Evolutionary conservation across 2,888 invertebrate genomes (phyloP), one percentile per base, ranked within the genome.

Genomic region (Quadriops clusia): DNA sequence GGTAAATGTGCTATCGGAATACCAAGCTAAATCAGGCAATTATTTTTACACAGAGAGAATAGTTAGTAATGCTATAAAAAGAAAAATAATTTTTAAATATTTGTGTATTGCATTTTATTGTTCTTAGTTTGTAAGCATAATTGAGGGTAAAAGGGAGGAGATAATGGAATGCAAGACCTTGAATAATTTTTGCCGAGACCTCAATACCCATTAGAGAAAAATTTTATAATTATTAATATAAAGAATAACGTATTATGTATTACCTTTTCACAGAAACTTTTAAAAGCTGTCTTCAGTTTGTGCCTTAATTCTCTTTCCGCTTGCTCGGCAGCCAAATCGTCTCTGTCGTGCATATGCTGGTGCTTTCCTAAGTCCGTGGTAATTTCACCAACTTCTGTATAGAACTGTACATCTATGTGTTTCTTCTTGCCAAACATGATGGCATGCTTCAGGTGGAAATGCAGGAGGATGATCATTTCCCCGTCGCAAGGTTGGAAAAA

Each of bases 401-500:
- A 99, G 65, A 99, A 98, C 59, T 99, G 97, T 4, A 98, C 95
- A 64, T 98, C 97, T 1, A 89, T 77, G 49, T 98, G 97, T 54
- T 99, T 97, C 72, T 98, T 98, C 62, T 72, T 61, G 46, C 97
- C 97, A 68, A 97, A 98, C 87, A 98, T 86, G 40, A 98, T 98
- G 15, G 98, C 95, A 58, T 99, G 91, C 72, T 91, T 95, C 37
- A 98, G 70, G 66, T 98, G 94, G 63, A 99, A 99, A 70, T 98
- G 98, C 35, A 99, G 68, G 14, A 99, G 67, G 54, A 99, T 98
- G 34, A 99, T 61, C 95, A 99, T 97, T 68, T 98, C 98, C 38
- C 93, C 89, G 57, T 99, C 97, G 54, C 97, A 97, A 0, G 95
- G 95, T 66, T 95, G 94, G 66, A 97, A 99, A 70, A 98, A 93